A percentile compares a stretch with the other conserved stretches of the same genome.
Conservation (phyloP, 2,888 invertebrate genomes). For the Pristionchus japonicus region DNA sequence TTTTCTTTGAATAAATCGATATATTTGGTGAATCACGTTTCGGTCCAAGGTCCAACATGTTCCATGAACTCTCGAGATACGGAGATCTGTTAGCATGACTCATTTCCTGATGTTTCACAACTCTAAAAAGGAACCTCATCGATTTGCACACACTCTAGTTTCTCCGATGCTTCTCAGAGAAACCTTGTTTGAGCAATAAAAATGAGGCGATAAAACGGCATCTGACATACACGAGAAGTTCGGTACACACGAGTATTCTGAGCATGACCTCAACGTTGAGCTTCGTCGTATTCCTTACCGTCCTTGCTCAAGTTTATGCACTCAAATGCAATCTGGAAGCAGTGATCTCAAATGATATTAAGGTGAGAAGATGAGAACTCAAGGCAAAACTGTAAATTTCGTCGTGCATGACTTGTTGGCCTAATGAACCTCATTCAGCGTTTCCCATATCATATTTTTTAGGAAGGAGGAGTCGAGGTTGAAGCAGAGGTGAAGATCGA, state of each 20-base stretch:
- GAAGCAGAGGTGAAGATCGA: neutral
- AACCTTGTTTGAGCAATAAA: neutral
- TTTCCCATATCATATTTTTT: too few species aligned
- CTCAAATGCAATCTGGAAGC: neutral
- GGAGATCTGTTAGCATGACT: neutral
- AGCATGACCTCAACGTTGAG: neutral
- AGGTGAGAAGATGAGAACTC: too few species aligned
- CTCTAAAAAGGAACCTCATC: neutral
- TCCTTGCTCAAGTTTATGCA: neutral
- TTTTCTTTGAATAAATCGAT: neutral
- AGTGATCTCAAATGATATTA: neutral
- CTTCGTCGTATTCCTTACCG: neutral
- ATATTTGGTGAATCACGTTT: neutral
- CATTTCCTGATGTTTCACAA: neutral
- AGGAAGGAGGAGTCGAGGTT: neutral
- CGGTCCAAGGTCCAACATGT: neutral
- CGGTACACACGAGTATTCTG: neutral
- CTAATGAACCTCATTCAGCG: too few species aligned
- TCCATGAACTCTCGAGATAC: neutral
- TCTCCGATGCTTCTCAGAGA: neutral
- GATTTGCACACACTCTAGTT: neutral
- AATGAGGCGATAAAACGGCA: neutral
- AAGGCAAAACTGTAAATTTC: neutral
- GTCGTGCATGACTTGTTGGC: neutral
- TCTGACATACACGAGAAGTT: neutral